Conservation (phyloP, 1,140 invertebrate genomes). For the Grapholita molesta region DNA sequence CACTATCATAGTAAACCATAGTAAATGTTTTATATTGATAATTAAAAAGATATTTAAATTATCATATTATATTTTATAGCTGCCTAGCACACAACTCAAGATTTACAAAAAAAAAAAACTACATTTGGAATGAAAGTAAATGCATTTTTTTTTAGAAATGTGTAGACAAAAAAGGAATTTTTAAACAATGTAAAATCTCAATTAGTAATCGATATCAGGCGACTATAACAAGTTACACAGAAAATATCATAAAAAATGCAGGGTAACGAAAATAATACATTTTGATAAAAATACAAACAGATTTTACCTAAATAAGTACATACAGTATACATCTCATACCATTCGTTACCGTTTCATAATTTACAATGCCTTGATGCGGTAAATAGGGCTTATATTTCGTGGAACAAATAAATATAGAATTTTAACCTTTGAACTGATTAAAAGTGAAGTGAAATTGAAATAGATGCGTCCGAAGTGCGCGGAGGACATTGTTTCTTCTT, state of each 20-base stretch:
- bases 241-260: neutral
- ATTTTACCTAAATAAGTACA: constrained; percentile 16
- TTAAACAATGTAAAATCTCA: neutral
- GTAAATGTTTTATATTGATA: neutral
- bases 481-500: too few species aligned
- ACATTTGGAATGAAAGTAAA: neutral
- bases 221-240: neutral
- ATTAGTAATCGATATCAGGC: neutral
- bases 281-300: neutral
- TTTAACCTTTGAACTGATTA: neutral
- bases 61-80: neutral
- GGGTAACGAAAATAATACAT: neutral
- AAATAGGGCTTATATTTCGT: neutral
- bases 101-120: neutral
- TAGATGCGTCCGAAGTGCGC: too few species aligned
- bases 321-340: neutral
- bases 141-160: neutral
- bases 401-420: neutral
- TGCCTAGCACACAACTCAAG: neutral
- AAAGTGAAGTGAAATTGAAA: too few species aligned
- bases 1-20: neutral
- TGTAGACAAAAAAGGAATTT: neutral
- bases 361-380: neutral
- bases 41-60: neutral
- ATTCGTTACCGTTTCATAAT: neutral